These are phyloP conservation scores for Cantharis rustica DNA, from an alignment of 2,888 invertebrate species.

Conservation along the genomic window DNA sequence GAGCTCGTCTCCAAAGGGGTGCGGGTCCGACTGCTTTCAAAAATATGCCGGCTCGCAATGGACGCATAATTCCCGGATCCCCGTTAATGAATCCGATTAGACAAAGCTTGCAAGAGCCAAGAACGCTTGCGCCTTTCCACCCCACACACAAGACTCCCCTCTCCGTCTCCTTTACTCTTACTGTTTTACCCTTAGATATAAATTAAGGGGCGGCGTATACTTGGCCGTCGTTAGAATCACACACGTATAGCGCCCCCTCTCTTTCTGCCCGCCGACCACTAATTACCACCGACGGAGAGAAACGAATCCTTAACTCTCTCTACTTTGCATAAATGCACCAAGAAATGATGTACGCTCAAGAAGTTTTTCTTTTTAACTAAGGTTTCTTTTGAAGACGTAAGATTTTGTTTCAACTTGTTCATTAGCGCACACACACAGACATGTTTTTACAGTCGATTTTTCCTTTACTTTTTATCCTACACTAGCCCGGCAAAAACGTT, in stretches of 20 bases:
- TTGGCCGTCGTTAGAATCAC: constrained; percentile 55
- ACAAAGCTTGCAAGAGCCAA: constrained; percentile 58
- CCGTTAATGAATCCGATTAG: constrained; percentile 66
- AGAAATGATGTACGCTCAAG: constrained; percentile 48
- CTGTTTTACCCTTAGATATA: constrained; percentile 59
- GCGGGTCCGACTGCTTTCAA: constrained; percentile 57
- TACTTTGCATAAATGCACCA: constrained; percentile 56
- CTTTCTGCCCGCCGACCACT: constrained; percentile 54
- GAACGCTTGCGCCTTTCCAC: constrained; percentile 55
- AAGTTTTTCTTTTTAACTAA: constrained; percentile 56
- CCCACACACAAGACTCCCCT: constrained; percentile 40
- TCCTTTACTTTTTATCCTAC: constrained; percentile 28
- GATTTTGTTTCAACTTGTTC: constrained; percentile 27
- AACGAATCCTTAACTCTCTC: constrained; percentile 45
- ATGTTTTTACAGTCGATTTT: constrained; percentile 37
- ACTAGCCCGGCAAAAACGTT: constrained; percentile 36
- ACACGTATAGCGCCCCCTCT: constrained; percentile 53
- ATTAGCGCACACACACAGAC: constrained; percentile 36
- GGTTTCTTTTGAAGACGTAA: constrained; percentile 32
- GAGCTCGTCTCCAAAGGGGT: constrained; percentile 50
- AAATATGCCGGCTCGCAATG: constrained; percentile 60
- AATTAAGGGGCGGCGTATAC: constrained; percentile 59
- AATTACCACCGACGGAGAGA: constrained; percentile 53
- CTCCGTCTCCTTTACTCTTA: constrained; percentile 49
- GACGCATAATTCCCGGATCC: constrained; percentile 62